phyloP scores from a whole-genome alignment of 2,888 invertebrate genomes.

The Oscheius sp. region DNA sequence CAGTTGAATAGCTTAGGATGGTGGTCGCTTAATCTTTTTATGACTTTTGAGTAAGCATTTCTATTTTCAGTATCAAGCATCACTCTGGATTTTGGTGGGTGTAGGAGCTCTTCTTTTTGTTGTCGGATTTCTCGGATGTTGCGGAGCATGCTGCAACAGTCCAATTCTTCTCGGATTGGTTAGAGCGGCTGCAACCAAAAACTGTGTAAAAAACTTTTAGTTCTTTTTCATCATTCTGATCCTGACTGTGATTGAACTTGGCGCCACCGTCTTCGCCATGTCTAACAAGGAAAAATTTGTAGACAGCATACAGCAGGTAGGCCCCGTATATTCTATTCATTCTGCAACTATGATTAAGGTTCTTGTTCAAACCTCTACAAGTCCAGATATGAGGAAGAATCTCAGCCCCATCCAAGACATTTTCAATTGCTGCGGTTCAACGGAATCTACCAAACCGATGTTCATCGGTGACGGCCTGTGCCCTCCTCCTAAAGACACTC shows the following conservation, averaged over 20 bases:
- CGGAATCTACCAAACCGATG: slow-evolving; percentile 51
- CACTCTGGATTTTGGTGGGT: slow-evolving; percentile 70
- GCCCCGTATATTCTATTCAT: neutral
- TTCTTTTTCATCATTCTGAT: slow-evolving; percentile 69
- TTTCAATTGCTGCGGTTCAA: slow-evolving; percentile 70
- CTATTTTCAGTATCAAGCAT: slow-evolving; percentile 69
- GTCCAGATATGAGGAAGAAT: slow-evolving; percentile 53
- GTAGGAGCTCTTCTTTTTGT: slow-evolving; percentile 69
- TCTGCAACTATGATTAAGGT: slow-evolving; percentile 43
- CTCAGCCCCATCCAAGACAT: slow-evolving; percentile 67
- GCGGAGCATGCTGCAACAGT: slow-evolving; percentile 69
- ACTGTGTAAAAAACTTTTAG: slow-evolving; percentile 43
- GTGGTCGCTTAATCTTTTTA: slow-evolving; percentile 20
- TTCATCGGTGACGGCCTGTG: slow-evolving; percentile 59
- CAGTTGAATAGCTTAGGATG: no score
- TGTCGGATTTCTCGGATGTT: slow-evolving; percentile 72
- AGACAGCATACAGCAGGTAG: slow-evolving; percentile 54
- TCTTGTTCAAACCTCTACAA: slow-evolving; percentile 56
- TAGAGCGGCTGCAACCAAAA: neutral
- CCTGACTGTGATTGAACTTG: slow-evolving; percentile 61
- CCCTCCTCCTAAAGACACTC: neutral
- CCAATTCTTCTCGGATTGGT: slow-evolving; percentile 66
- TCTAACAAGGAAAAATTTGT: slow-evolving; percentile 63
- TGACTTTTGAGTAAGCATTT: slow-evolving; percentile 2
- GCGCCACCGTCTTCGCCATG: slow-evolving; percentile 63